Evolutionary conservation across 2,113 vertebrate genomes (phyloP), one percentile per base, ranked within the genome.

Genomic region (Climacteris rufus): DNA sequence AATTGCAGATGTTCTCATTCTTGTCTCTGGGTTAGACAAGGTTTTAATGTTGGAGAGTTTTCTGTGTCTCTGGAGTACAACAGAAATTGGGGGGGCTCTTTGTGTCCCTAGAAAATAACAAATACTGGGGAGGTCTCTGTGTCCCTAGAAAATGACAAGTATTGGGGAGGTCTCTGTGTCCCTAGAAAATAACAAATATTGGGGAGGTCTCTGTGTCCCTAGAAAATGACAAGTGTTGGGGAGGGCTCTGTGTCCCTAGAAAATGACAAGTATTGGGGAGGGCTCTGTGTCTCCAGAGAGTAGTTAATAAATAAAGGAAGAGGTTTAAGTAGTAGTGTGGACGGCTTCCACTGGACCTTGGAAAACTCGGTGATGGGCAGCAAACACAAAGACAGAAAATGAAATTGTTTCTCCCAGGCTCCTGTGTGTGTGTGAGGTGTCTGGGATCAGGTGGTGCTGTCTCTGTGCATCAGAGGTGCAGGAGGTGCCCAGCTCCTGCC

Each of bases 301-400:
- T 18, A 49, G 23, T 6, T 70, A 3, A 33, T 47, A 28, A 3
- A 33, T 47, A 28, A 42, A 3, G 0, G 23, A 8, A 23, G 40
- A 74, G 21, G 9, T 66, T 65, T 68, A 21, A 49, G 25, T 8
- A 28, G 25, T 1, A 14, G 6, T 3, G 2, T 25, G 47, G 21
- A 25, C 17, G 13, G 9, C 20, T 68, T 4, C 1, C 20, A 1
- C 4, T 31, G 49, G 13, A 6, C 20, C 11, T 39, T 54, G 54
- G 28, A 57, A 35, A 50, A 15, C 56, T 40, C 6, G 1, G 6
- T 21, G n/a, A 15, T 0, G 2, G 21, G 40, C 18, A 31, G 3
- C 45, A 60, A 44, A 11, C 13, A 1, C 3, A 16, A 15, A 1
- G 14, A 17, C 14, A 77, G 44, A 49, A 68, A 68, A 15, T 8